These are phyloP conservation scores for Ormyrus nitidulus DNA, from an alignment of 2,888 invertebrate genomes.

Conservation along the genomic window DNA sequence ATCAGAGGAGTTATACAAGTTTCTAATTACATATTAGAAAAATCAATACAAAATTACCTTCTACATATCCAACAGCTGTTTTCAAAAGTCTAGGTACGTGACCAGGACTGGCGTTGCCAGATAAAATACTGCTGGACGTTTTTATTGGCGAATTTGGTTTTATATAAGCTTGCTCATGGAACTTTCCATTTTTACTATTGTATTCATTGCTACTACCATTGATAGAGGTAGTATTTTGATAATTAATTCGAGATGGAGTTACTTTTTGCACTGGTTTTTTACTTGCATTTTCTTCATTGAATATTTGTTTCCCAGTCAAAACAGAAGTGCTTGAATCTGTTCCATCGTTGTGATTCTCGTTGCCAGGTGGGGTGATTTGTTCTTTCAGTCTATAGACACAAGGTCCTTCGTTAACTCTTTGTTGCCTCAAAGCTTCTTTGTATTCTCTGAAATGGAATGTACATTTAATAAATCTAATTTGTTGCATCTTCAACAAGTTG, in stretches of 20 bases:
- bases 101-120: conserved; percentile 76
- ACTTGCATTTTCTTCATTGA: conserved; percentile 75
- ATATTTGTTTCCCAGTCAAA: conserved; percentile 66
- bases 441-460: conserved; percentile 82
- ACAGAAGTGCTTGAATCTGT: conserved; percentile 62
- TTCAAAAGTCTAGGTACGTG: conserved; percentile 78
- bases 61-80: conserved; percentile 79
- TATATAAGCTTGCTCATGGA: conserved; percentile 77
- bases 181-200: conserved; percentile 69
- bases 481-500: too few relatives aligned
- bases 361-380: conserved; percentile 77
- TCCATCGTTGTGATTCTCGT: conserved; percentile 66
- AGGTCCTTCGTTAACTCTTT: conserved; percentile 85
- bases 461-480: too few relatives aligned
- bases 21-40: background rate
- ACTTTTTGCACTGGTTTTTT: conserved; percentile 88
- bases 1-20: too few relatives aligned
- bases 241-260: conserved; percentile 83
- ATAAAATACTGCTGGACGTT: conserved; percentile 79
- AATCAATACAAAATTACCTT: conserved; percentile 71
- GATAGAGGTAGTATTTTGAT: conserved; percentile 69
- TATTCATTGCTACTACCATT: conserved; percentile 72
- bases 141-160: conserved; percentile 84
- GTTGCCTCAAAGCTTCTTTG: conserved; percentile 91
- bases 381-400: conserved; percentile 84